Percentiles rank a stretch among this genome's conserved stretches.
These are phyloP conservation scores for Gadopsis bispinosus DNA, from an alignment of 2,797 vertebrate species.

Conservation along the genomic window DNA sequence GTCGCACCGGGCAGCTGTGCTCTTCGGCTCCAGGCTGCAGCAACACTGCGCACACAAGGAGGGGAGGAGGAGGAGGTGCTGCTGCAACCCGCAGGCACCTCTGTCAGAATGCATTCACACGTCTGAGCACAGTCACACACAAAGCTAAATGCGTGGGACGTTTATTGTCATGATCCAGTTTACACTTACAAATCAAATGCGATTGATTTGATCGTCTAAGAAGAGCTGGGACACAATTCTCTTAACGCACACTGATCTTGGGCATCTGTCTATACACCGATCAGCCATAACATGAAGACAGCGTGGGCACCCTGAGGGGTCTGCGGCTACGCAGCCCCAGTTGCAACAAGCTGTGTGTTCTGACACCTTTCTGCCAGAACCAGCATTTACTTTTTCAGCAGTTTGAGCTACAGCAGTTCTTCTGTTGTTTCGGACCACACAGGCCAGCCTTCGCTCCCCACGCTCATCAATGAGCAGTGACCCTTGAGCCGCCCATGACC, in stretches of 20 bases:
- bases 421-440: too few species aligned
- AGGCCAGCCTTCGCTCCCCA: too few species aligned
- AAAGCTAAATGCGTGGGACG: background rate
- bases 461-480: too few species aligned
- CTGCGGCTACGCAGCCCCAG: too few species aligned
- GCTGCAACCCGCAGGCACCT: constrained; percentile 47
- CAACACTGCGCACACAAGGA: constrained; percentile 57
- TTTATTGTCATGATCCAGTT: constrained; percentile 46
- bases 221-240: background rate
- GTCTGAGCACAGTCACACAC: background rate
- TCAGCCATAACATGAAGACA: too few species aligned
- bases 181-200: constrained; percentile 19
- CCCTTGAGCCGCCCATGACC: too few species aligned
- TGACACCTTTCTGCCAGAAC: too few species aligned
- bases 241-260: background rate
- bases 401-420: too few species aligned
- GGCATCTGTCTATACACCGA: background rate
- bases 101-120: constrained; percentile 40
- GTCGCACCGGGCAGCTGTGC: constrained; percentile 47
- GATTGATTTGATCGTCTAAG: background rate
- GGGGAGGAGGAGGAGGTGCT: constrained; percentile 35
- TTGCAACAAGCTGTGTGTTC: too few species aligned
- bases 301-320: too few species aligned
- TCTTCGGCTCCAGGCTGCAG: constrained; percentile 57
- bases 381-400: too few species aligned